phyloP scores from a whole-genome alignment of 1,140 invertebrate species.

The Pteromalus puparum region DNA sequence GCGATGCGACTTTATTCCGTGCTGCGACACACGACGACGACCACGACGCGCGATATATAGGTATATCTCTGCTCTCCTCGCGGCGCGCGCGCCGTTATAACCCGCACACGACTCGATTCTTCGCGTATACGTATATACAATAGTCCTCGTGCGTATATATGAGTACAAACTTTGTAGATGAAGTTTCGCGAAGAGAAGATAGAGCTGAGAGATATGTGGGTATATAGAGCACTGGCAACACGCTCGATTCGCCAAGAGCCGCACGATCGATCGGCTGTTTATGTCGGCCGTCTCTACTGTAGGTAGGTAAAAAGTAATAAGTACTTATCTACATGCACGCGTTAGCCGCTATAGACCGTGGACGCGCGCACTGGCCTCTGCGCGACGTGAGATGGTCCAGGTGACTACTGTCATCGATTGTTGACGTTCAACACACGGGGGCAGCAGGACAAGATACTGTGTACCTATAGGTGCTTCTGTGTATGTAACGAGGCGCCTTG shows the following conservation, averaged over 20 bases:
- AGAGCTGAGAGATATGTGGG: neutral
- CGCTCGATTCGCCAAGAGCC: no score
- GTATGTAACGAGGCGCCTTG: no score
- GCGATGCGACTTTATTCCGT: neutral
- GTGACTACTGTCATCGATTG: neutral
- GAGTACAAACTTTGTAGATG: no score
- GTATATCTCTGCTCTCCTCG: neutral
- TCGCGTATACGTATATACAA: neutral
- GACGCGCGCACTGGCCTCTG: neutral
- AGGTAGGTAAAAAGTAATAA: no score
- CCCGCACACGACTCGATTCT: no score
- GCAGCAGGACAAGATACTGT: neutral
- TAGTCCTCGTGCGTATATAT: no score
- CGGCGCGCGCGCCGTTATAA: slow-evolving; percentile 1
- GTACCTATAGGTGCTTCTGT: neutral
- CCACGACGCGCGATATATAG: neutral
- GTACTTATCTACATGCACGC: neutral
- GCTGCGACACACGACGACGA: neutral
- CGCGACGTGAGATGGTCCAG: no score
- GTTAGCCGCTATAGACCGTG: neutral
- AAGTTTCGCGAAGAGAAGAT: neutral
- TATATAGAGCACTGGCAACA: neutral
- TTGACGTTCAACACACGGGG: neutral
- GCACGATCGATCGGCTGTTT: neutral
- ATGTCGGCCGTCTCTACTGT: neutral